phyloP scores from a whole-genome alignment of 2,113 vertebrate species.

The Ramphastos sulfuratus region DNA sequence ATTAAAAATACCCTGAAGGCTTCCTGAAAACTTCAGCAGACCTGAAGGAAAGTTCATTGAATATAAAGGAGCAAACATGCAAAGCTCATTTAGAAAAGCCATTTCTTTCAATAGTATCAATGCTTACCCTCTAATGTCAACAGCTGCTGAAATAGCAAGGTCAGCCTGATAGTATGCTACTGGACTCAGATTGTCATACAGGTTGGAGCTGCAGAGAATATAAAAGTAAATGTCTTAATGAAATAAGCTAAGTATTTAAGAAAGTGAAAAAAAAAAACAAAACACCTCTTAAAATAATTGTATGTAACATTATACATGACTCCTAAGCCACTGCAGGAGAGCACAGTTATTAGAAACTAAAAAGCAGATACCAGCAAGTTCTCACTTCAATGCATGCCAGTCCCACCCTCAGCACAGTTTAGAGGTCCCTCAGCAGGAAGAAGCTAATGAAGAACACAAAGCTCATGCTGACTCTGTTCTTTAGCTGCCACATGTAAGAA shows the following conservation, averaged over 20 bases:
- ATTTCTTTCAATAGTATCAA: not conserved
- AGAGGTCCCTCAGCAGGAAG: not conserved
- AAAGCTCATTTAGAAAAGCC: not conserved
- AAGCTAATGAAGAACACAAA: not conserved
- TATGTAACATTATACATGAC: not conserved
- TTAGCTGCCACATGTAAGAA: not conserved
- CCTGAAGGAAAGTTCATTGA: not conserved
- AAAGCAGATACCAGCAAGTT: not conserved
- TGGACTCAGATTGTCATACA: conserved; percentile 86
- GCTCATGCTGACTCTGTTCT: not conserved
- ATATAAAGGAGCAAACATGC: not conserved
- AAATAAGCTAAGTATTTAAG: not conserved
- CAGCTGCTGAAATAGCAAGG: conserved; percentile 87
- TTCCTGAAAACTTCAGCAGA: not conserved
- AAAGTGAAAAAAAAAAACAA: not conserved
- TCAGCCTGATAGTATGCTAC: conserved; percentile 82
- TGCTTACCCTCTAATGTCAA: conserved; percentile 93
- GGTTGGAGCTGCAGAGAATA: conserved; percentile 86
- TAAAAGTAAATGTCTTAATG: not conserved
- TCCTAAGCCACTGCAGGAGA: not conserved
- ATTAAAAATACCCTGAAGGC: not conserved
- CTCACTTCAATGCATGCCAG: not conserved
- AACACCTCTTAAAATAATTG: not conserved
- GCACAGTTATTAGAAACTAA: not conserved
- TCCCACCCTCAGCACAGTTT: not conserved